Evolutionary conservation across 2,888 invertebrate species (phyloP).

Genomic region (Neoscelio sp.): DNA sequence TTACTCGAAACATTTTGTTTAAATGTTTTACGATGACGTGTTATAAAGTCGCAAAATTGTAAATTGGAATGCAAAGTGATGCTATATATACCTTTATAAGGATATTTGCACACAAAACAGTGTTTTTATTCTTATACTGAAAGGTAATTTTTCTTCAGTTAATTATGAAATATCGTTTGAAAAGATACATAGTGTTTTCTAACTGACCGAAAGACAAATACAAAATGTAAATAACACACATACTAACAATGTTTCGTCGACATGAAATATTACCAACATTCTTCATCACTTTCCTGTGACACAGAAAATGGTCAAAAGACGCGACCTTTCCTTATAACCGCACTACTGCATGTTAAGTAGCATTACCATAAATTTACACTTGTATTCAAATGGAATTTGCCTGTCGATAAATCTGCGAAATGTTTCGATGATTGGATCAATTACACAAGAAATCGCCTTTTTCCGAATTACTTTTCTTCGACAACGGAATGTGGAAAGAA

Average conservation of each 20-base stretch:
- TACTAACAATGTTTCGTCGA: constrained; percentile 29
- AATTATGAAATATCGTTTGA: constrained; percentile 42
- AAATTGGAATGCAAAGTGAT: too few relatives aligned
- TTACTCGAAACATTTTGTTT: too few relatives aligned
- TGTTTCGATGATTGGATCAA: constrained; percentile 60
- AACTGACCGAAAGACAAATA: constrained; percentile 29
- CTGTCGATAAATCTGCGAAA: constrained; percentile 53
- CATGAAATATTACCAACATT: constrained; percentile 37
- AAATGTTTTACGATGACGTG: too few relatives aligned
- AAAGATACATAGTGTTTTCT: constrained; percentile 35
- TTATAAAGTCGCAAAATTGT: too few relatives aligned
- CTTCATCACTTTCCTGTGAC: constrained; percentile 48
- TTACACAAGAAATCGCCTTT: constrained; percentile 43
- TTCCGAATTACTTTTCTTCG: constrained; percentile 32
- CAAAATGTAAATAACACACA: constrained; percentile 42
- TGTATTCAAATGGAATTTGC: constrained; percentile 52
- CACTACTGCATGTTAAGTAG: constrained; percentile 35
- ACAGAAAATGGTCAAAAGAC: constrained; percentile 26
- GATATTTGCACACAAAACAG: too few relatives aligned
- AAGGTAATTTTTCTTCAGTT: constrained; percentile 7
- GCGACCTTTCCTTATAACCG: constrained; percentile 17
- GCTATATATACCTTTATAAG: too few relatives aligned
- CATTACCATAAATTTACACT: constrained; percentile 65
- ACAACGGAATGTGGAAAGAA: constrained; percentile 22
- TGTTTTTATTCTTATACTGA: constrained; percentile 10